Evolutionary conservation across 2,113 vertebrate species (phyloP), one percentile per base, ranked within the genome.

Genomic region (Catharus fuscescens): DNA sequence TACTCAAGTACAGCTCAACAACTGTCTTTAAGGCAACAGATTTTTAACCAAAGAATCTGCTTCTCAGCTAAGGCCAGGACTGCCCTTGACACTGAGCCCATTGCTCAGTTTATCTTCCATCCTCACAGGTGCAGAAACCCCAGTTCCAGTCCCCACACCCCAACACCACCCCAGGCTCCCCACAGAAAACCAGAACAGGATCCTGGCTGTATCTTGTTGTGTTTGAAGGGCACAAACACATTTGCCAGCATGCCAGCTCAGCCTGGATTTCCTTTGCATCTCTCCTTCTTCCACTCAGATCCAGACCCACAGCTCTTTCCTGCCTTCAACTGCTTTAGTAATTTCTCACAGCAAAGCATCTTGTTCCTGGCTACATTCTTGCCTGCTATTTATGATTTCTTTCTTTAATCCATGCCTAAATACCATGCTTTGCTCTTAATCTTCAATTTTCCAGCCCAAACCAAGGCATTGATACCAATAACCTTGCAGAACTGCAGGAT

Each of bases 361-460:
- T 50, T 64, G 34, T 47, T 93, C 20, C 64, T 95, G 56, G 32
- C 34, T 95, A 54, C 25, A 10, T 88, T 96, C 47, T 81, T 88
- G 57, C 44, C 38, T 32, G 5, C 42, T 93, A 56, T 91, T 83
- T 91, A 81, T 20, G 18, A 18, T 86, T 96, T 53, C n/a, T 88
- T 83, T 79, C 38, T 69, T 86, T 86, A 95, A 94, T 74, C 45
- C 16, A 7, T 23, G 7, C 65, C 42, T 78, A 69, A 73, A 92
- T 76, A 59, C 36, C 62, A 17, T 6, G 19, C 59, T 96, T 94
- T 97, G 52, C 42, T 67, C 80, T 90, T 86, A 8, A 23, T 47
- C 83, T 97, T 92, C 59, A 74, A 69, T 95, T 96, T 93, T 84
- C 57, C 62, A 92, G 62, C 45, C 72, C 67, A 83, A 81, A 90